Conservation (phyloP, 2,113 vertebrate species). For the Pelmatolapia mariae region DNA sequence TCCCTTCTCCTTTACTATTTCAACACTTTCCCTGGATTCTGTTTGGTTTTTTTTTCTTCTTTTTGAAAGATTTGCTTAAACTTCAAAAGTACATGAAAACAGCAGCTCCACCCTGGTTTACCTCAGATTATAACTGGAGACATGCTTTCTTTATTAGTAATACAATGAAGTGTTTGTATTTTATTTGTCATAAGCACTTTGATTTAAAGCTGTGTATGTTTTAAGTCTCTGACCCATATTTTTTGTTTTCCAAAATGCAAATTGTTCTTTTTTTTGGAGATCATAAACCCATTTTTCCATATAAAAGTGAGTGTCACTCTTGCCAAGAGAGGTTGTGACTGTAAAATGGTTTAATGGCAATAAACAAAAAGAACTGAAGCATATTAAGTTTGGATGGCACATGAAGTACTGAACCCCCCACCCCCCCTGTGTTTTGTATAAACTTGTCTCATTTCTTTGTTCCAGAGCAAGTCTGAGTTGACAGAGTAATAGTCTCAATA, state of each 20-base stretch:
- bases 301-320: background rate
- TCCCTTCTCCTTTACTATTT: background rate
- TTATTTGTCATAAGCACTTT: slow-evolving; percentile 5
- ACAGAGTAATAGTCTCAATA: slow-evolving; percentile 32
- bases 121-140: slow-evolving; percentile 62
- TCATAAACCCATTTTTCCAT: background rate
- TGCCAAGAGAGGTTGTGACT: background rate
- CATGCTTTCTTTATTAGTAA: background rate
- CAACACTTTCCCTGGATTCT: background rate
- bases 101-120: slow-evolving; percentile 73
- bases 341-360: slow-evolving; percentile 22
- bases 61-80: background rate
- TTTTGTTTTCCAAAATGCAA: background rate
- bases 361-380: slow-evolving; percentile 35
- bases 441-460: slow-evolving; percentile 31
- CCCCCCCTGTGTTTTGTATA: slow-evolving; percentile 34
- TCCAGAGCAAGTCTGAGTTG: slow-evolving; percentile 11
- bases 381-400: background rate
- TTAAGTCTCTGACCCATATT: background rate
- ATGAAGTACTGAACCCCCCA: background rate
- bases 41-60: background rate
- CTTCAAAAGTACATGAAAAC: background rate
- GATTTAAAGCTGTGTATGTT: background rate
- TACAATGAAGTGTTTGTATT: background rate
- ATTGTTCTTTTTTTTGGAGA: background rate